Conservation (phyloP, 1,140 invertebrate genomes). For the Physella acuta region DNA sequence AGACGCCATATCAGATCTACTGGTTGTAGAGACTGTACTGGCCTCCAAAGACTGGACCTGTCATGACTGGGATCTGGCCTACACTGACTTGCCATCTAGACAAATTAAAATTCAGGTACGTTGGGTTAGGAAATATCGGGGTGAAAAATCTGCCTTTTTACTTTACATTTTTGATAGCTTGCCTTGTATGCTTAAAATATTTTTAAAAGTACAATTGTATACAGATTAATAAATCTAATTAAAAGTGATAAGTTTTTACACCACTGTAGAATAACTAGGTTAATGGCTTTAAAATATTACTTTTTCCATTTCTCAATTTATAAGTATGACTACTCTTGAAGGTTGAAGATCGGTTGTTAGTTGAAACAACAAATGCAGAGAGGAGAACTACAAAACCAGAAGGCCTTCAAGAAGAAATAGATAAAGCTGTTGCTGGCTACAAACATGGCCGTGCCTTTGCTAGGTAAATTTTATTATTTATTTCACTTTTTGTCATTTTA, state of each 20-base stretch:
- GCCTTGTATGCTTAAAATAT: too few relatives aligned
- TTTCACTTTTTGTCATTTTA: too few relatives aligned
- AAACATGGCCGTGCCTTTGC: conserved; percentile 79
- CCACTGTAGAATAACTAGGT: too few relatives aligned
- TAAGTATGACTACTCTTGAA: conserved; percentile 26
- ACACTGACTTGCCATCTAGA: conserved; percentile 83
- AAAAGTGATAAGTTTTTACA: too few relatives aligned
- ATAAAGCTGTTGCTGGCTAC: conserved; percentile 72
- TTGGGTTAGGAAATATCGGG: too few relatives aligned
- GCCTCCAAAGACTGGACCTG: conserved; percentile 77
- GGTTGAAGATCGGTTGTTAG: conserved; percentile 76
- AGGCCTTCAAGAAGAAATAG: conserved; percentile 81
- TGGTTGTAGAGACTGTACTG: conserved; percentile 90
- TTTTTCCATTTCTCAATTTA: neutral
- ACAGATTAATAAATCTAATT: too few relatives aligned
- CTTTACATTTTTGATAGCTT: too few relatives aligned
- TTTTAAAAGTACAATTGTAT: too few relatives aligned
- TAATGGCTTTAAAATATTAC: neutral
- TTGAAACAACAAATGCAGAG: conserved; percentile 85
- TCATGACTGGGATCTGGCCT: conserved; percentile 76
- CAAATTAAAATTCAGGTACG: conserved; percentile 87
- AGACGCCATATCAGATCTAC: conserved; percentile 93
- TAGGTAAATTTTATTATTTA: conserved; percentile 64
- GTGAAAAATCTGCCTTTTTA: too few relatives aligned
- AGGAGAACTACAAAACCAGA: conserved; percentile 74